A percentile compares a stretch with the other conserved stretches of the same genome.
Conservation (phyloP, 2,797 vertebrate species). For the Lagocephalus sceleratus region DNA sequence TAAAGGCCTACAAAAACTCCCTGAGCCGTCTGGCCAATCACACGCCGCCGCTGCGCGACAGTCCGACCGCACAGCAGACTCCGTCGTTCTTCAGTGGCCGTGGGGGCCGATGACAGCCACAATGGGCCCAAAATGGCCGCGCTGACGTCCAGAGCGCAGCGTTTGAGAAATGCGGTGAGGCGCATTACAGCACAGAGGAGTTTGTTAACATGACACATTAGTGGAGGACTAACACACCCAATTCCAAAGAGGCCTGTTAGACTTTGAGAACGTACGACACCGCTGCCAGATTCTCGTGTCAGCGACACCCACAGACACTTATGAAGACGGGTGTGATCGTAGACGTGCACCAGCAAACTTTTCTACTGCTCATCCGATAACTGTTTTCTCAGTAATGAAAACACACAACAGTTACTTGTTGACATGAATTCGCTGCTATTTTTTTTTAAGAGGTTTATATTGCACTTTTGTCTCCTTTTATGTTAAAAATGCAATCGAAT, state of each 20-base stretch:
- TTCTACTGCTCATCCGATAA: neutral
- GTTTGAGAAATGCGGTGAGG: constrained; percentile 43
- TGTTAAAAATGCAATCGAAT: neutral
- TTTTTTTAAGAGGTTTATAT: too few species aligned
- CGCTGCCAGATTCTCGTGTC: constrained; percentile 40
- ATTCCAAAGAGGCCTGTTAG: constrained; percentile 58
- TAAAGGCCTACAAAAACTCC: constrained; percentile 45
- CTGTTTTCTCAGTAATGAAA: constrained; percentile 12
- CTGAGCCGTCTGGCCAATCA: constrained; percentile 44
- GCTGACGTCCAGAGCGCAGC: constrained; percentile 27
- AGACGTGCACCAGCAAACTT: neutral
- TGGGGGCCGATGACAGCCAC: too few species aligned
- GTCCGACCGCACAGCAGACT: constrained; percentile 43
- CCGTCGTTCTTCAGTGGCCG: constrained; percentile 43
- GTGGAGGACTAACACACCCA: constrained; percentile 67
- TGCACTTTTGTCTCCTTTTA: neutral
- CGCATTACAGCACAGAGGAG: constrained; percentile 58
- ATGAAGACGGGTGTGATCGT: constrained; percentile 19
- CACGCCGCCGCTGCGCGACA: constrained; percentile 34
- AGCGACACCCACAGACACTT: constrained; percentile 36
- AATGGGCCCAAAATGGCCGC: constrained; percentile 37
- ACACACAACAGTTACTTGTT: too few species aligned
- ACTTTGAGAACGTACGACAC: constrained; percentile 51
- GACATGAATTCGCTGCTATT: too few species aligned
- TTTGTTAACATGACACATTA: constrained; percentile 68